A percentile compares a stretch with the other conserved stretches of the same genome.
phyloP scores from a whole-genome alignment of 2,797 vertebrate genomes.

The Coracias cyanogaster region DNA sequence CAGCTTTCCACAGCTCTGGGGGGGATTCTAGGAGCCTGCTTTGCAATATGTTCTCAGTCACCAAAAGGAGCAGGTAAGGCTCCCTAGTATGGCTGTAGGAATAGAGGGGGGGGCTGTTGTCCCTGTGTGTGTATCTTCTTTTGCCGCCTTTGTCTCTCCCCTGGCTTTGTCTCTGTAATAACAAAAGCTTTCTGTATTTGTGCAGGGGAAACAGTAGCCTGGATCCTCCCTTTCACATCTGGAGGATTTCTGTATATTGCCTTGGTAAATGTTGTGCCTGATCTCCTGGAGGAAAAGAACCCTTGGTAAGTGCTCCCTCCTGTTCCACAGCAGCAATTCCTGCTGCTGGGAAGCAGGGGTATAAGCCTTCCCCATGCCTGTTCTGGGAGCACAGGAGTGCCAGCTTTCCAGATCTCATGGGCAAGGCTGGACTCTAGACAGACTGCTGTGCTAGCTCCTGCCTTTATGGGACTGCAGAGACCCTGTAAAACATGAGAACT shows the following conservation, averaged over 20 bases:
- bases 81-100: neutral
- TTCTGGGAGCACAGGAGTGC: neutral
- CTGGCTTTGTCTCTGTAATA: neutral
- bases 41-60: conserved; percentile 92
- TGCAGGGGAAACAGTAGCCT: conserved; percentile 88
- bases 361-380: neutral
- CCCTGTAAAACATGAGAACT: neutral
- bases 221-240: conserved; percentile 96
- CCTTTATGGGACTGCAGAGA: neutral
- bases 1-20: conserved; percentile 94
- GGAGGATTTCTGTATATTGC: conserved; percentile 98
- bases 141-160: neutral
- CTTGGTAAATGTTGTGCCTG: conserved; percentile 95
- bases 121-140: neutral
- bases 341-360: neutral
- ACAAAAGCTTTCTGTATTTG: neutral
- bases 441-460: neutral
- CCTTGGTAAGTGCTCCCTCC: conserved; percentile 73
- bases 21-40: conserved; percentile 91
- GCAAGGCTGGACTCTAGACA: neutral
- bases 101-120: neutral
- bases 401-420: neutral
- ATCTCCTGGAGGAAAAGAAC: conserved; percentile 92
- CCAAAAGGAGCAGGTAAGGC: conserved; percentile 90
- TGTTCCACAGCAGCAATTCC: neutral